phyloP scores from a whole-genome alignment of 2,888 invertebrate species.

The Pristionchus mayeri region DNA sequence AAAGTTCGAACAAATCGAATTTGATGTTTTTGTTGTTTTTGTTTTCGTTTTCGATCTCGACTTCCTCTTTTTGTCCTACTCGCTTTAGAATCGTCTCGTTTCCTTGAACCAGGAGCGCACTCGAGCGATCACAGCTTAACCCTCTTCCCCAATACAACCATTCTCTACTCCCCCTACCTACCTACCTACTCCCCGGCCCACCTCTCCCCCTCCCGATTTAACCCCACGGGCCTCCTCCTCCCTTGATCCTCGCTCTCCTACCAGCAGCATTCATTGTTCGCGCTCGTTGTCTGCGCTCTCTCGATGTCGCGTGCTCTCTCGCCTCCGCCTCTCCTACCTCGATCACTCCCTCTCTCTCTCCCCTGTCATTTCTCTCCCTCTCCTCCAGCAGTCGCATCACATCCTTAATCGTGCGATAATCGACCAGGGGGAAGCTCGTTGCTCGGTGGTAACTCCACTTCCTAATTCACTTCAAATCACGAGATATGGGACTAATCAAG shows the following conservation, averaged over 20 bases:
- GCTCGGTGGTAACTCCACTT: neutral
- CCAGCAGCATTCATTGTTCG: no score
- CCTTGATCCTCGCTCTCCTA: constrained; percentile 6
- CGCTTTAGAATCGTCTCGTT: neutral
- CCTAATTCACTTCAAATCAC: neutral
- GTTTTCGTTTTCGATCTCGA: neutral
- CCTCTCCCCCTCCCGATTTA: neutral
- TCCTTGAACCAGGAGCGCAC: constrained; percentile 19
- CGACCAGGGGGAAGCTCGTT: neutral
- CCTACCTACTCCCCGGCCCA: neutral
- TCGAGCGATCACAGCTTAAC: neutral
- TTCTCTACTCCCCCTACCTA: neutral
- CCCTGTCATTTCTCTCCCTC: constrained; percentile 28
- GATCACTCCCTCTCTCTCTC: neutral
- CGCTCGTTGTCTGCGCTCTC: constrained; percentile 9
- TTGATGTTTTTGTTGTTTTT: no score
- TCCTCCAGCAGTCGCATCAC: neutral
- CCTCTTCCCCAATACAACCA: constrained; percentile 15
- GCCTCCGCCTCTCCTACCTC: neutral
- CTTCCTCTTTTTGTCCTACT: neutral
- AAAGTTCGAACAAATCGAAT: no score
- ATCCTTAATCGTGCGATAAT: constrained; percentile 27
- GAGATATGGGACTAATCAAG: neutral
- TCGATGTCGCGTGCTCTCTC: neutral
- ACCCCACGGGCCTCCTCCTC: constrained; percentile 7